These are phyloP conservation scores for Amblyornis subalaris DNA, from an alignment of 2,113 vertebrate species.

Conservation along the genomic window DNA sequence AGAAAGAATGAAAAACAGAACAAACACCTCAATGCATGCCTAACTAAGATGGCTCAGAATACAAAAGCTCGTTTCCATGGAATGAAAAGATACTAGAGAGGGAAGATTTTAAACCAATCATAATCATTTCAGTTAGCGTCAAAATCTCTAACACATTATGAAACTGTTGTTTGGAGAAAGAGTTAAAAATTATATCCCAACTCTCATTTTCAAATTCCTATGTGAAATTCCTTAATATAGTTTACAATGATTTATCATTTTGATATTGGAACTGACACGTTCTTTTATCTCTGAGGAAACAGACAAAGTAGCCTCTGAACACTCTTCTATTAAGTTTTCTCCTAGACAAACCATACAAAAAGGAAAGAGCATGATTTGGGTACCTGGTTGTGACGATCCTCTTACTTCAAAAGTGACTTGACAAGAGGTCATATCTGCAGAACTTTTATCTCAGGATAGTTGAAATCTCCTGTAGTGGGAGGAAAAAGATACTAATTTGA, in stretches of 20 bases:
- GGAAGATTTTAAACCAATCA: neutral
- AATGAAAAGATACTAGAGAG: neutral
- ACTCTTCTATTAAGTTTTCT: neutral
- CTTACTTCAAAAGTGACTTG: constrained; percentile 83
- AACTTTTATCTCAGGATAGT: neutral
- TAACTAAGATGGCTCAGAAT: neutral
- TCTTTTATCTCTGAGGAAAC: neutral
- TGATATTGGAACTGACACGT: neutral
- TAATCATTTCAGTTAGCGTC: neutral
- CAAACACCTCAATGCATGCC: neutral
- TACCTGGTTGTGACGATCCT: constrained; percentile 86
- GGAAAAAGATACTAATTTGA: neutral
- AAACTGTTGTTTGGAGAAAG: neutral
- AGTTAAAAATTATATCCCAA: neutral
- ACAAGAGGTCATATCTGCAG: constrained; percentile 80
- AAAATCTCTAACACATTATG: neutral
- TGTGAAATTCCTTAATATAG: neutral
- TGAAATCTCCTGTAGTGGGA: neutral
- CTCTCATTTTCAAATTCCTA: neutral
- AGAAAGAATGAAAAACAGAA: neutral
- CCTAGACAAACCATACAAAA: neutral
- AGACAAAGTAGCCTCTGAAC: neutral
- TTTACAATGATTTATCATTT: neutral
- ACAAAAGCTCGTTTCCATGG: neutral
- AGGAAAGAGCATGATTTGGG: neutral